Evolutionary conservation across 2,888 invertebrate genomes (phyloP).

Genomic region (Dexiosoma caninum): DNA sequence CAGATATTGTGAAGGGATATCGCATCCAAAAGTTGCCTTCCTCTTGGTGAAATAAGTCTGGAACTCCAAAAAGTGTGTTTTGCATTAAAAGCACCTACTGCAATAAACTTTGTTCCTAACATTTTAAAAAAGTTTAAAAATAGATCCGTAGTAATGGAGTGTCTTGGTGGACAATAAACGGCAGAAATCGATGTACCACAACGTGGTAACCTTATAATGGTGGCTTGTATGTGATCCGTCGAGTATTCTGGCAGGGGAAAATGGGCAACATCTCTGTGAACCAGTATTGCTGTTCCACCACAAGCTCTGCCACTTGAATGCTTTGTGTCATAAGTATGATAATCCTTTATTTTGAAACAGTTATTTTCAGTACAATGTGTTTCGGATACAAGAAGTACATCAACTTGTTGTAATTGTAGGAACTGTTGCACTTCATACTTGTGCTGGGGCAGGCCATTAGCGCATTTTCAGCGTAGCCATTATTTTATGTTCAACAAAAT

Average conservation of each 20-base stretch:
- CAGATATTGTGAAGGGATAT: too few relatives aligned
- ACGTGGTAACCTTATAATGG: neutral
- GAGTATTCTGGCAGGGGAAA: neutral
- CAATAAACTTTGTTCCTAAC: too few relatives aligned
- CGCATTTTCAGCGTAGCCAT: neutral
- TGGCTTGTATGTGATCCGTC: neutral
- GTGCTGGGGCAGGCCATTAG: neutral
- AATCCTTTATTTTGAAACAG: too few relatives aligned
- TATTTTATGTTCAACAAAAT: neutral
- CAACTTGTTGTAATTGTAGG: neutral
- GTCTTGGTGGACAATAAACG: neutral
- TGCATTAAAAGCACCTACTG: too few relatives aligned
- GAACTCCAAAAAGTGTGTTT: too few relatives aligned
- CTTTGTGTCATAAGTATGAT: too few relatives aligned
- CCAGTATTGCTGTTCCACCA: too few relatives aligned
- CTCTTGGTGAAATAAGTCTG: too few relatives aligned
- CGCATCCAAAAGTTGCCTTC: too few relatives aligned
- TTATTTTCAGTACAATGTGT: neutral
- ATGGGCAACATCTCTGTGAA: neutral
- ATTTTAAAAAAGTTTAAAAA: neutral
- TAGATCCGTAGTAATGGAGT: neutral
- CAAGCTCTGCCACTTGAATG: too few relatives aligned
- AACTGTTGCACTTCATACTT: neutral
- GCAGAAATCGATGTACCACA: neutral
- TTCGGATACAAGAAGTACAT: neutral